Base-by-base conservation (phyloP, 2,888 invertebrate genomes). In the Drosophila gaucha region DNA sequence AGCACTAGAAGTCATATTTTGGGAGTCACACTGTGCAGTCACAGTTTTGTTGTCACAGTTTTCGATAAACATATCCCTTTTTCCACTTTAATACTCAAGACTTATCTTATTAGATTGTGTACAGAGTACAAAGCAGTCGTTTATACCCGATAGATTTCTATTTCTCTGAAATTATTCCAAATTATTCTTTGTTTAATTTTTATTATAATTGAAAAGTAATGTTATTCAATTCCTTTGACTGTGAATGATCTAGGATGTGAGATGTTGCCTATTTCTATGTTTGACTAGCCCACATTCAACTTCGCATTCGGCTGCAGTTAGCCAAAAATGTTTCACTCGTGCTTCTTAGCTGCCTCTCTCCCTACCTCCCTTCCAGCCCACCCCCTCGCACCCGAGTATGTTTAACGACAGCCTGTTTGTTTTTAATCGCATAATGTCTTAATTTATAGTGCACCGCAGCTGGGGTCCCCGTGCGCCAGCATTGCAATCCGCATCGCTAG, bases 381-480 rank as follows among this genome's bases (percentile, higher is more conserved):
- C 44, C 51, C 33, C 60, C 6, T 24, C 5, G 6, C 9, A 14
- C 10, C 3, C 5, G 8, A 24, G 71, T 68, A 74, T 68, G 66
- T 79, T 83, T 83, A 80, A 80, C 86, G 86, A 85, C 79, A 74
- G 76, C 74, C 84, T 80, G 88, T 89, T 89, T 89, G 89, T 80
- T 89, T 88, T 89, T 89, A 89, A 89, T 89, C 89, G 89, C 86
- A 89, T 90, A 90, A 90, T 90, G 90, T 90, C 90, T 90, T 90
- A 90, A 90, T 90, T 90, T 90, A 90, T 89, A 89, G 89, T 80
- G 86, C 80, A 55, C 28, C 58, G 65, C 49, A 67, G 68, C 60
- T 52, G 67, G 44, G 43, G 36, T 66, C 43, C 24, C 41, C 24
- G 57, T 18, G 39, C 39, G 58, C n/a, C 41, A 14, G 65, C 65